Conservation (phyloP, 2,797 vertebrate species). For the Macropodus opercularis region DNA sequence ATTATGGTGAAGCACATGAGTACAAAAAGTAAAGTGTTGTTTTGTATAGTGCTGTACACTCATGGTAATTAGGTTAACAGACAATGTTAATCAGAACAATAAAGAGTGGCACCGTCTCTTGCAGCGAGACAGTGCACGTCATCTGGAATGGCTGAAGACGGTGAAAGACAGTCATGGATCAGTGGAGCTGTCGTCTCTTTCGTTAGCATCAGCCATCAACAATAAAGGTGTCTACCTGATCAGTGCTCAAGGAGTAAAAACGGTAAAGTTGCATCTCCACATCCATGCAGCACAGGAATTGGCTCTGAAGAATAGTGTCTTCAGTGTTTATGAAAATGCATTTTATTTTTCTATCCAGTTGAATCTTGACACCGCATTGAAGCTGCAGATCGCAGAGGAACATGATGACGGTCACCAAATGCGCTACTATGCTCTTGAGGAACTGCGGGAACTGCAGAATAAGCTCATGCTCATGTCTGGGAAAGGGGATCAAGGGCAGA, state of each 20-base stretch:
- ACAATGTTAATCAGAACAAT: rapidly evolving
- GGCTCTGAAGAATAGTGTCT: neutral
- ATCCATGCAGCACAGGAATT: neutral
- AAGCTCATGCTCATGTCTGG: constrained; percentile 99
- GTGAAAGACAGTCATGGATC: constrained; percentile 98
- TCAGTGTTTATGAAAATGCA: neutral
- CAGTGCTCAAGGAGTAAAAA: constrained; percentile 71
- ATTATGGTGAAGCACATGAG: too few species aligned
- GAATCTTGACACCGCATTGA: constrained; percentile 83
- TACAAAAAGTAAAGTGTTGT: too few species aligned
- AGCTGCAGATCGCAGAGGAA: constrained; percentile 82
- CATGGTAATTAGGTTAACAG: neutral
- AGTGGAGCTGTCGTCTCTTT: constrained; percentile 93
- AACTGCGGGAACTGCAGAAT: constrained; percentile 92
- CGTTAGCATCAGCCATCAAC: constrained; percentile 92
- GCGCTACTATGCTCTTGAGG: constrained; percentile 86
- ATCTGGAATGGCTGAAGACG: constrained; percentile 93
- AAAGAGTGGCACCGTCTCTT: constrained; percentile 31
- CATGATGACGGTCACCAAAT: constrained; percentile 59
- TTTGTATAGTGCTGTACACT: rapidly evolving
- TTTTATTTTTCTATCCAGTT: constrained; percentile 76
- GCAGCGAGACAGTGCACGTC: constrained; percentile 89
- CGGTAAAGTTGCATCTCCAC: constrained; percentile 57
- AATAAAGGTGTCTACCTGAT: constrained; percentile 89
- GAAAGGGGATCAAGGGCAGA: constrained; percentile 88